Conservation (phyloP, 2,888 invertebrate genomes). For the Catocala fraxini region DNA sequence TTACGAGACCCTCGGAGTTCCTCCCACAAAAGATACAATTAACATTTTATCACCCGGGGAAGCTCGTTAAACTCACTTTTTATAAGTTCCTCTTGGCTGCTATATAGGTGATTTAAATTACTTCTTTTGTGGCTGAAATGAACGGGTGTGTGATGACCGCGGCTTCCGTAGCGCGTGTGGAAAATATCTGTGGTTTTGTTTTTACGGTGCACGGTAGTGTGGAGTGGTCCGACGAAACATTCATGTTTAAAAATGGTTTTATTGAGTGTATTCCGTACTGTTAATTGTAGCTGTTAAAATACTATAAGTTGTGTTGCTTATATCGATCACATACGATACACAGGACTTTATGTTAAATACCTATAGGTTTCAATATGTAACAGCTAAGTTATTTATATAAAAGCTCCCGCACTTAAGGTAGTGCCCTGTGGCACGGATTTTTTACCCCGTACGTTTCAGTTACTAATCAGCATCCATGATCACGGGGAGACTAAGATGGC, state of each 20-base stretch:
- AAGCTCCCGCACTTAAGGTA: no score
- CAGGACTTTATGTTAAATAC: no score
- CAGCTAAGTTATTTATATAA: no score
- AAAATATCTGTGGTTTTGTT: conserved; percentile 4
- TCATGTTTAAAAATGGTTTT: not conserved
- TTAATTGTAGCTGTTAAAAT: no score
- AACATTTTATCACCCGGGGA: conserved; percentile 54
- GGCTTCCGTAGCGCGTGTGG: conserved; percentile 30
- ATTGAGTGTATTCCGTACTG: not conserved
- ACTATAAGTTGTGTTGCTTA: no score
- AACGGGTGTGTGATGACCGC: conserved; percentile 15
- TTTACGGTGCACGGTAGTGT: not conserved
- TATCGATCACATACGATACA: no score
- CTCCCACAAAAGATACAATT: conserved; percentile 60
- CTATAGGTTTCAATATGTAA: no score
- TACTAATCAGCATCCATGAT: no score
- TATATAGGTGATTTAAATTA: conserved; percentile 40
- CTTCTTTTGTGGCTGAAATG: conserved; percentile 39
- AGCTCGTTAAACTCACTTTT: conserved; percentile 52
- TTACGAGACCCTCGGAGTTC: conserved; percentile 49
- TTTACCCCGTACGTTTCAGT: no score
- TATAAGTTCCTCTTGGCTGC: conserved; percentile 34
- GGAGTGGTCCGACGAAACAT: not conserved
- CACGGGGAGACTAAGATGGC: no score
- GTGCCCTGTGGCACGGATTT: no score